Conservation (phyloP, 1,140 invertebrate species). For the Pseudomyrmex cubaensis region DNA sequence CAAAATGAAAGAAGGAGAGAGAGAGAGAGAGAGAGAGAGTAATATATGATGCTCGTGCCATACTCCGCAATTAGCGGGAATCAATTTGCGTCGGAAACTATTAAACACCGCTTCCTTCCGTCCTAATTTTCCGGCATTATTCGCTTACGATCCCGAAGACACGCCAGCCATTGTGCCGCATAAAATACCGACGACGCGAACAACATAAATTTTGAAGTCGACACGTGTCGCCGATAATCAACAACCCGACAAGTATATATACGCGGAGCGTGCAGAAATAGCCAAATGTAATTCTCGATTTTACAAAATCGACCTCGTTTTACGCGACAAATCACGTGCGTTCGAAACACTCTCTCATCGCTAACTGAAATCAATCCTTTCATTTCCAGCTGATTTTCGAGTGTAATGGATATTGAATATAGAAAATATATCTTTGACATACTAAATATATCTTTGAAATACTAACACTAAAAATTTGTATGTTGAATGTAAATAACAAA, state of each 20-base stretch:
- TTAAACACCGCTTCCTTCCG: constrained; percentile 57
- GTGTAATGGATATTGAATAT: constrained; percentile 15
- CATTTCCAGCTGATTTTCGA: constrained; percentile 5
- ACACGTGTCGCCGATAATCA: constrained; percentile 48
- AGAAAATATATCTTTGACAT: neutral
- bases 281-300: constrained; percentile 39
- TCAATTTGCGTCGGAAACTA: constrained; percentile 58
- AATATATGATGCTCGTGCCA: constrained; percentile 25
- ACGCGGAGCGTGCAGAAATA: constrained; percentile 13
- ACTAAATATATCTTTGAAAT: neutral
- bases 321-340: neutral
- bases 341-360: neutral
- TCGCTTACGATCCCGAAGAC: constrained; percentile 14
- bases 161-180: constrained; percentile 35
- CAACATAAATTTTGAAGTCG: constrained; percentile 50
- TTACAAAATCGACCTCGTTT: constrained; percentile 18
- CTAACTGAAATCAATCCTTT: constrained; percentile 5
- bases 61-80: constrained; percentile 47
- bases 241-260: constrained; percentile 47
- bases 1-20: neutral
- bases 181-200: constrained; percentile 36
- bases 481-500: too few relatives aligned
- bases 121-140: constrained; percentile 49
- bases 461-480: too few relatives aligned
- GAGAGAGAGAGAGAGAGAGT: neutral